Conservation (phyloP, 2,113 vertebrate species). For the Spilogale gracilis region DNA sequence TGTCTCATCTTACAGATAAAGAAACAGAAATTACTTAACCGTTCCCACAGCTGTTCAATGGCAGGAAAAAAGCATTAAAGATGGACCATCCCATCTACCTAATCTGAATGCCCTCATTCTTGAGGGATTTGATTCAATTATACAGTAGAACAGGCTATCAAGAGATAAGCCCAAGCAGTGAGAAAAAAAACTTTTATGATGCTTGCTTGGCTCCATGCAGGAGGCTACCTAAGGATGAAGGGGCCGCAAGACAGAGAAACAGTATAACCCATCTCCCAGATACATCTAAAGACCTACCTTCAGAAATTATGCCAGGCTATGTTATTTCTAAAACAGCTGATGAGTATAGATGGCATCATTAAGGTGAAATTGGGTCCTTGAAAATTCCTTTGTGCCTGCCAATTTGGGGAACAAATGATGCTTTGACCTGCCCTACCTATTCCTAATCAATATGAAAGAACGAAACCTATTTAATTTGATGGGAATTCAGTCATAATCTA, state of each 20-base stretch:
- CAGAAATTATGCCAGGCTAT: neutral
- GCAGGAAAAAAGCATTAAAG: neutral
- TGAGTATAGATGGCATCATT: neutral
- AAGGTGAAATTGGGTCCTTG: neutral
- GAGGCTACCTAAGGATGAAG: neutral
- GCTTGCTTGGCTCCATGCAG: neutral
- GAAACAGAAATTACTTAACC: neutral
- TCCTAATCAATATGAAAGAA: neutral
- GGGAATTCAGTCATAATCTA: neutral
- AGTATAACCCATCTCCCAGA: neutral
- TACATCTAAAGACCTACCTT: neutral
- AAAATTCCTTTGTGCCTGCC: neutral
- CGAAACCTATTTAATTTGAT: neutral
- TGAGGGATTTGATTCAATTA: neutral
- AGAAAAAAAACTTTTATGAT: neutral
- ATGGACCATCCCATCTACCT: neutral
- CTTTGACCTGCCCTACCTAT: neutral
- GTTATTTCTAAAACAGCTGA: neutral
- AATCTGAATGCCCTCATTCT: neutral
- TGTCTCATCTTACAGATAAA: neutral
- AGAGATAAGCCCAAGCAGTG: neutral
- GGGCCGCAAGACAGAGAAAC: neutral
- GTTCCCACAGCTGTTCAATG: neutral
- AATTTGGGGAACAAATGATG: neutral
- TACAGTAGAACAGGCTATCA: neutral